Conservation (phyloP, 2,113 vertebrate genomes). For the Narcine bancroftii region DNA sequence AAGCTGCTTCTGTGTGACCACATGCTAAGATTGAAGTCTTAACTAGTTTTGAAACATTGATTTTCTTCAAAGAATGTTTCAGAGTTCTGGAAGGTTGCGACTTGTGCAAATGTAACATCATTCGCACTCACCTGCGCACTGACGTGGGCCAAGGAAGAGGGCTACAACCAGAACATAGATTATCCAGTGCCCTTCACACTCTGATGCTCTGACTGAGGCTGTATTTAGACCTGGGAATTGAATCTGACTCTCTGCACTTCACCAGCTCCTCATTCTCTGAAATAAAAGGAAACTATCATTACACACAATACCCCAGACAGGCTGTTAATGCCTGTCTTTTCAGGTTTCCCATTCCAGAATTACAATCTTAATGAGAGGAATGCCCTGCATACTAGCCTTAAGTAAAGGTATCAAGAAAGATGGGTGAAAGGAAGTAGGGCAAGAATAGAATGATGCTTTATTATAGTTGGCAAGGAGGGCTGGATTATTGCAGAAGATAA, state of each 20-base stretch:
- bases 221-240: not conserved
- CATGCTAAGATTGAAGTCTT: not conserved
- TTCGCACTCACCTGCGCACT: not conserved
- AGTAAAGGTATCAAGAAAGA: not conserved
- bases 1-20: not conserved
- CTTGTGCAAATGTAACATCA: not conserved
- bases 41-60: not conserved
- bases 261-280: not conserved
- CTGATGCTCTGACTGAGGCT: not conserved
- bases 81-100: not conserved
- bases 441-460: too few species aligned
- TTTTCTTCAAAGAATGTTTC: slow-evolving; percentile 8
- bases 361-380: too few species aligned
- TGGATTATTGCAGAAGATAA: not conserved
- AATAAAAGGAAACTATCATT: not conserved
- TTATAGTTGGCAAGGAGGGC: not conserved
- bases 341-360: not conserved
- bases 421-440: not conserved
- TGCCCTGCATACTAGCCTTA: not conserved
- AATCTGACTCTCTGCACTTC: not conserved
- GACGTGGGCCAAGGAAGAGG: not conserved
- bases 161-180: not conserved
- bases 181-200: not conserved
- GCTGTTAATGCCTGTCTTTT: not conserved
- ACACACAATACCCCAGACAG: not conserved